Evolutionary conservation across 2,888 invertebrate genomes (phyloP), one percentile per base, ranked within the genome.

Genomic region (Fabriciana adippe): DNA sequence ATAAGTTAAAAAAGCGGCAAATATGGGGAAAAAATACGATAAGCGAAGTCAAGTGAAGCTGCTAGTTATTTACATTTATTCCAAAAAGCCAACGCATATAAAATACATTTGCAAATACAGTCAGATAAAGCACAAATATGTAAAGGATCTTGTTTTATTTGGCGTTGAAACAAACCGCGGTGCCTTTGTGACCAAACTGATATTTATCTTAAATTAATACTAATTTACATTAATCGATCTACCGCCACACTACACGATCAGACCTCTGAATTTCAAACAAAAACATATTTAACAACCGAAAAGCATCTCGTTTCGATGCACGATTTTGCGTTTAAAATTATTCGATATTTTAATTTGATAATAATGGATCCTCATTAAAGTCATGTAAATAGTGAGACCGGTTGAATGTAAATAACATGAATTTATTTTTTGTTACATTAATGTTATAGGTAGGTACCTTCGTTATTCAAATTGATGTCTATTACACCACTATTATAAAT

Each of bases 201-300:
- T 64, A 56, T 68, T 65, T 64, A 59, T 64, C 55, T 65, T 41
- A 57, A 61, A 65, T 65, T 51, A 60, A 61, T 65, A 53, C 65
- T 62, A 62, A 68, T 68, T 68, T 61, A 62, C 61, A 55, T 68
- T 54, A 65, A 62, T 67, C 55, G 51, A 62, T 62, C 50, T 26
- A 56, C 55, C 48, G 13, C 48, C 48, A 55, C 51, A 55, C 48
- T 56, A 18, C 14, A 56, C 15, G 45, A 16, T 15, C 18, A 45
- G 47, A 57, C 45, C 41, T 57, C 56, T 57, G 56, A 45, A 45
- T 57, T 57, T 57, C 8, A 45, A 3, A 45, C 15, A 57, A 57
- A 56, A 45, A 57, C 18, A 45, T 21, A 57, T 21, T 57, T 45
- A 21, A 45, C 56, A 57, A 45, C 15, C 47, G 21, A 21, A 53